Evolutionary conservation across 2,888 invertebrate genomes (phyloP).

Genomic region (Drosophila nr. perissopoda): DNA sequence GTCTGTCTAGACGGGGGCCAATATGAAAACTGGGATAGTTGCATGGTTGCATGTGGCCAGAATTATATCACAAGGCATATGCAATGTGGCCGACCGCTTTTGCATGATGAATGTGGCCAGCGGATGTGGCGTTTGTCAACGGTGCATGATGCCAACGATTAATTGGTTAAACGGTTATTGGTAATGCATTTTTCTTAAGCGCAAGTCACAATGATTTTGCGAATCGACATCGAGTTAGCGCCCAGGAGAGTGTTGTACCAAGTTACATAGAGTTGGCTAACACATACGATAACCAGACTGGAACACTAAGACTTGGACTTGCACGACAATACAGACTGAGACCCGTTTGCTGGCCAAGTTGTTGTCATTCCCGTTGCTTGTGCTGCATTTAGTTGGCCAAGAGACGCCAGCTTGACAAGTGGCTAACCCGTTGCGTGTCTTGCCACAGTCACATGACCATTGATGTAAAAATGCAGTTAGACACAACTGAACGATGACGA

Average conservation of each 20-base stretch:
- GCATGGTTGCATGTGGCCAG: slow-evolving; percentile 45
- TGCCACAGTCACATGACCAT: slow-evolving; percentile 59
- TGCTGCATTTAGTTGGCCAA: slow-evolving; percentile 53
- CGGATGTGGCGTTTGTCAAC: slow-evolving; percentile 72
- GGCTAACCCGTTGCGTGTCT: slow-evolving; percentile 57
- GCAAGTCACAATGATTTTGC: slow-evolving; percentile 54
- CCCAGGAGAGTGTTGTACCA: slow-evolving; percentile 28
- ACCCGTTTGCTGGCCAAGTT: slow-evolving; percentile 62
- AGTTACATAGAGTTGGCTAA: slow-evolving; percentile 4
- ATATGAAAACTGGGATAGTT: slow-evolving; percentile 43
- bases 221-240: slow-evolving; percentile 55
- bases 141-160: slow-evolving; percentile 48
- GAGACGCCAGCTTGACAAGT: slow-evolving; percentile 59
- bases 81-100: slow-evolving; percentile 43
- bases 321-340: slow-evolving; percentile 1
- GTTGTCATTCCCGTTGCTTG: slow-evolving; percentile 68
- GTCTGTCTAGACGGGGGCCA: slow-evolving; percentile 7
- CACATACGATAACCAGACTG: not conserved
- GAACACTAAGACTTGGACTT: not conserved
- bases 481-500: slow-evolving; percentile 36
- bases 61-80: slow-evolving; percentile 67
- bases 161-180: slow-evolving; percentile 76
- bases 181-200: slow-evolving; percentile 41
- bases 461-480: slow-evolving; percentile 79
- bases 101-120: slow-evolving; percentile 49